Base-by-base conservation (phyloP, 2,888 invertebrate genomes). In the Campoletis raptor region DNA sequence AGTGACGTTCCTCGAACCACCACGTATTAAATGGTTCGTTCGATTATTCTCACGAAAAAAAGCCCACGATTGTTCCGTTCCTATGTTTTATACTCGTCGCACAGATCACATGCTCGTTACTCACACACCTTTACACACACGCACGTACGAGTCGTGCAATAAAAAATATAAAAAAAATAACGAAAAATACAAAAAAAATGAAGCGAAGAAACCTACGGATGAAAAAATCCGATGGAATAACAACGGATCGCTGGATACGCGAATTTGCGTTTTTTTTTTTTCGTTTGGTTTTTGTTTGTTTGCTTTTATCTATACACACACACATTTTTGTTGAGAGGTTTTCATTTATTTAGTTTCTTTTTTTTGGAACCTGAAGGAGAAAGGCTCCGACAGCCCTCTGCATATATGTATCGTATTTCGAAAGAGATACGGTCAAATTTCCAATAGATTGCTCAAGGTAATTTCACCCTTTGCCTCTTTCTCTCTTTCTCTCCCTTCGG, bases 371-470 rank as follows among this genome's bases (percentile, higher is more conserved):
- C 42, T 54, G 18, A 36, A 42, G 69, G 76, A 57, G 42, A 70
- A 52, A 83, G 64, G 77, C 48, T 61, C 24, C 64, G 70, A 45
- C 45, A 45, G 52, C 45, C 21, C 36, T 67, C 18, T 24, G 30
- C 73, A 67, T 85, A 67, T 37, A 48, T 52, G 37, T 48, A 85
- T 87, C 86, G 86, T 82, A 85, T 86, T 80, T 84, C 84, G 80
- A 77, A 82, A 81, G 85, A 83, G 74, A 84, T 84, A 86, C 81
- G 80, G 70, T 78, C 81, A 78, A 84, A 74, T 66, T 70, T 83
- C 83, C 77, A 72, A 87, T 89, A 84, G 87, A 89, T 88, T 85
- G 86, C 82, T 88, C 86, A 81, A 83, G 73, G 81, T 72, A 77
- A 73, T 86, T 48, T 86, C 64, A 77, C 48, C 61, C 66, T 69